Conservation (phyloP, 2,113 vertebrate genomes). For the Delphinapterus leucas region DNA sequence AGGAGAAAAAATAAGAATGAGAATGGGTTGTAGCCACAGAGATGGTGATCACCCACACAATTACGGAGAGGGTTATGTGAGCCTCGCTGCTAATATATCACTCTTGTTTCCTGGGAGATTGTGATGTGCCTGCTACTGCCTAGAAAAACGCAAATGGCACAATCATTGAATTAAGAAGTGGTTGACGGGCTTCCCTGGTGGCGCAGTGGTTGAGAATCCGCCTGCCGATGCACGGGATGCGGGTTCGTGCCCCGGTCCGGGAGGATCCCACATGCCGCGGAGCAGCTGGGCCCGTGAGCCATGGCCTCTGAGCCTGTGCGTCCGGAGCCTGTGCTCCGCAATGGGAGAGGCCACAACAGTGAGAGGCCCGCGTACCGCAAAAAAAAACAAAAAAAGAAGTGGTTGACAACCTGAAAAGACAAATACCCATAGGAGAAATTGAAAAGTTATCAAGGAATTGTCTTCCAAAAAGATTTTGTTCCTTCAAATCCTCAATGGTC, state of each 20-base stretch:
- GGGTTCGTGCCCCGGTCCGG: too few species aligned
- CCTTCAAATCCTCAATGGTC: neutral
- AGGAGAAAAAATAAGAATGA: neutral
- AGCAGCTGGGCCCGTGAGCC: too few species aligned
- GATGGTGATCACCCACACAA: accelerated
- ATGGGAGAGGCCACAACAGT: too few species aligned
- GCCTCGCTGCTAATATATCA: neutral
- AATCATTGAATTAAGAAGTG: neutral
- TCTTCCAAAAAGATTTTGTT: neutral
- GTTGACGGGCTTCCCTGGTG: too few species aligned
- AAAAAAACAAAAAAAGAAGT: neutral
- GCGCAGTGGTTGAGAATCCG: too few species aligned
- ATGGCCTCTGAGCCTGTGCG: too few species aligned
- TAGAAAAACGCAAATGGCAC: neutral
- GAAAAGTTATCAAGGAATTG: neutral
- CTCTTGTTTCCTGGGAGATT: neutral
- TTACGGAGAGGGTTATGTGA: accelerated
- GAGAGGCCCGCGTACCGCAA: too few species aligned
- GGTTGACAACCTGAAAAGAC: neutral
- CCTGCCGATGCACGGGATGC: accelerated
- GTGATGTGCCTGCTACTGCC: too few species aligned
- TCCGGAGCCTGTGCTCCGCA: too few species aligned
- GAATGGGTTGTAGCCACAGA: neutral
- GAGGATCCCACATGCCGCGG: too few species aligned
- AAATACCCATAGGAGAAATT: neutral